These are phyloP conservation scores for Callochromis pleurospilus DNA, from an alignment of 2,113 vertebrate species.

Conservation along the genomic window DNA sequence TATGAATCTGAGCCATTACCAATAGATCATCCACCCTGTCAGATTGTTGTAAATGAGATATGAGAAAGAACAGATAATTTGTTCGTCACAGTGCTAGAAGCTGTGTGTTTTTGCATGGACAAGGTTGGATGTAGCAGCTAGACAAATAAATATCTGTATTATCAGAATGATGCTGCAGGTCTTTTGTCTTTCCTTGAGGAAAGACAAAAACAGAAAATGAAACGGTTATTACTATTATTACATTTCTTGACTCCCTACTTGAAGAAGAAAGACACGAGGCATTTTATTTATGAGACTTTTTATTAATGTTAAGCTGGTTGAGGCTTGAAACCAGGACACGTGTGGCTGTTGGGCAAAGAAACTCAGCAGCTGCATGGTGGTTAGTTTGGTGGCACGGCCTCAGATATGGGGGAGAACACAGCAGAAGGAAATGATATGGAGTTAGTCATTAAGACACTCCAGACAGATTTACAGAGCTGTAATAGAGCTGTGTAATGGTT, in stretches of 20 bases:
- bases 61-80: background rate
- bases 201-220: background rate
- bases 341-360: background rate
- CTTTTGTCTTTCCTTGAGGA: background rate
- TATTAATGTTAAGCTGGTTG: background rate
- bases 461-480: background rate
- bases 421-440: background rate
- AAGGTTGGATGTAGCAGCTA: background rate
- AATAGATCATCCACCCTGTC: background rate
- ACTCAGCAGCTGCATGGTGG: background rate
- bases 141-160: background rate
- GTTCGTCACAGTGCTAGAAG: background rate
- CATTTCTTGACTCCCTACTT: background rate
- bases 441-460: background rate
- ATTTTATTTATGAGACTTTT: background rate
- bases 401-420: background rate
- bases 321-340: background rate
- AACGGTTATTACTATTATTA: background rate
- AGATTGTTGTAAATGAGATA: background rate
- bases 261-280: background rate
- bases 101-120: background rate
- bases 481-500: background rate
- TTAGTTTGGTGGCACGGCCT: background rate
- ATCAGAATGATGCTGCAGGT: background rate
- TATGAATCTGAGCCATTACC: background rate